Evolutionary conservation across 2,888 invertebrate species (phyloP).

Genomic region (Seira ritae): DNA sequence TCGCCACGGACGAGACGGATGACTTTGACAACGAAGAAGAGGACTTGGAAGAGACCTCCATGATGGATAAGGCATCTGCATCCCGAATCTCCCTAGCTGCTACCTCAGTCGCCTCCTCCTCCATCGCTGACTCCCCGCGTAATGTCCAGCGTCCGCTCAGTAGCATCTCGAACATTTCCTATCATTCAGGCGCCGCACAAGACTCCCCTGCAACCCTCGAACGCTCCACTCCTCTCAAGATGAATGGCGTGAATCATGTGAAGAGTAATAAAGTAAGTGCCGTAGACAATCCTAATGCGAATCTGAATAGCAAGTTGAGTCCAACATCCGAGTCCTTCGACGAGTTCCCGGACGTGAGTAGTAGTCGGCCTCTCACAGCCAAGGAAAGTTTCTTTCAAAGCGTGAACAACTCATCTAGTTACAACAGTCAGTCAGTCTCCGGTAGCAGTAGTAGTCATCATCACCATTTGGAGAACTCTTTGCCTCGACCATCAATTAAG

Average conservation of each 20-base stretch:
- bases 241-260: slow-evolving; percentile 61
- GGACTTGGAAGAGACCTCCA: slow-evolving; percentile 65
- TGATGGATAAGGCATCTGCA: slow-evolving; percentile 67
- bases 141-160: slow-evolving; percentile 66
- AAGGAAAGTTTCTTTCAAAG: slow-evolving; percentile 45
- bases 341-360: slow-evolving; percentile 22
- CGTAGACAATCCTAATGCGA: slow-evolving; percentile 41
- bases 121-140: slow-evolving; percentile 64
- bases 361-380: slow-evolving; percentile 15
- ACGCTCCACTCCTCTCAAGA: slow-evolving; percentile 62
- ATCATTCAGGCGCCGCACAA: slow-evolving; percentile 55
- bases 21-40: slow-evolving; percentile 65
- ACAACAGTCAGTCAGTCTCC: slow-evolving; percentile 14
- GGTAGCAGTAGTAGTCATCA: neutral
- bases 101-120: slow-evolving; percentile 64
- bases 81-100: slow-evolving; percentile 65
- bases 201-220: slow-evolving; percentile 58
- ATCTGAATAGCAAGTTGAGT: slow-evolving; percentile 34
- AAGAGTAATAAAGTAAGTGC: slow-evolving; percentile 39
- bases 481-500: neutral
- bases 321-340: slow-evolving; percentile 48
- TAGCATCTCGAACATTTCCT: slow-evolving; percentile 67
- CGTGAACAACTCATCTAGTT: slow-evolving; percentile 12
- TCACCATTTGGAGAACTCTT: slow-evolving; percentile 20
- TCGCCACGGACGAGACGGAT: slow-evolving; percentile 45